These are phyloP conservation scores for Sebastes itinus DNA, from an alignment of 2,797 vertebrate genomes.

Conservation along the genomic window DNA sequence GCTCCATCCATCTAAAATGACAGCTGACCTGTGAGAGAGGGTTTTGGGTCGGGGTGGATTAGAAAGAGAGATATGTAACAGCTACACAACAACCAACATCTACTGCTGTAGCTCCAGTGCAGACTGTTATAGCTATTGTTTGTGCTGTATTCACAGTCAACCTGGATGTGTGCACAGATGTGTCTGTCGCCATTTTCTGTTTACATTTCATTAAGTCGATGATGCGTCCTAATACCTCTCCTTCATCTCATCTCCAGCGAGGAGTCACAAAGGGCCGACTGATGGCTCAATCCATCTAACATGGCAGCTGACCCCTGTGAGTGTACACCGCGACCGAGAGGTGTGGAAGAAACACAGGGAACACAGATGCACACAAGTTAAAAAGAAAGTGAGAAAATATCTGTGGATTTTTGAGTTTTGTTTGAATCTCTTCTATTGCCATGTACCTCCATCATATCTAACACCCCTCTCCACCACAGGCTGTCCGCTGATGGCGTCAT, in stretches of 20 bases:
- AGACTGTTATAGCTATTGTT: background rate
- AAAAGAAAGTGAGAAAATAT: background rate
- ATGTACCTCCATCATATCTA: conserved; percentile 21
- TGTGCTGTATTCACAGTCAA: background rate
- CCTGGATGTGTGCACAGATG: background rate
- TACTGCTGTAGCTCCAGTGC: background rate
- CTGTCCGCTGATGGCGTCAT: conserved; percentile 53
- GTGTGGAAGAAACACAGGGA: background rate
- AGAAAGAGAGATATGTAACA: background rate
- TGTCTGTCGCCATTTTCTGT: conserved; percentile 14
- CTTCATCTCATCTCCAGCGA: conserved; percentile 27
- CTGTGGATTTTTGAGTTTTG: background rate
- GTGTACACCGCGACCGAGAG: background rate
- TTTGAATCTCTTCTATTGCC: conserved; percentile 8
- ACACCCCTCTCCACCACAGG: conserved; percentile 12
- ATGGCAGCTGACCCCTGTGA: conserved; percentile 23
- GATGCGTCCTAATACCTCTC: background rate
- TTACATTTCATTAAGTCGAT: conserved; percentile 41
- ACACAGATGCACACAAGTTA: background rate
- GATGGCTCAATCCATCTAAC: conserved; percentile 38
- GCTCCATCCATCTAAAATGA: conserved; percentile 70
- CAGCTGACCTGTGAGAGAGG: conserved; percentile 65
- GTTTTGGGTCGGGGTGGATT: conserved; percentile 51
- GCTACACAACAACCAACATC: background rate
- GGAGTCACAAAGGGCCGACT: conserved; percentile 11